Evolutionary conservation across 2,113 vertebrate genomes (phyloP), one percentile per base, ranked within the genome.

Genomic region (Fregata magnificens): DNA sequence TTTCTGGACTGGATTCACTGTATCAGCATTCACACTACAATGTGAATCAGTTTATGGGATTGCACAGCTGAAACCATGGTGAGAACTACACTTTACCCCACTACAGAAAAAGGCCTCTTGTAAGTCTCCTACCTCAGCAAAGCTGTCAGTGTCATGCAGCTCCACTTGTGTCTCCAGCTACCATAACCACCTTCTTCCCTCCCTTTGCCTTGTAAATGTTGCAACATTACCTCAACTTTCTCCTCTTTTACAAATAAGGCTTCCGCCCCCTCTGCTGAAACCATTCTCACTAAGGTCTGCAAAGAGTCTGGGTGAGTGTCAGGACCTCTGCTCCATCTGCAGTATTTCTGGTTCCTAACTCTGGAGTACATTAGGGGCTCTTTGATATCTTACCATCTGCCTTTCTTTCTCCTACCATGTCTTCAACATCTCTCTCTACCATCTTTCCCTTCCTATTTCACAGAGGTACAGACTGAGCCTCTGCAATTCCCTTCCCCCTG

Each of bases 321-420:
- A 62, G 36, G 67, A 72, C 34, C 58, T 44, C 63, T 67, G 32
- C 10, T 76, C 25, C 52, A 32, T 1, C 20, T 53, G 44, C 38
- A 49, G 19, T 14, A 38, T 42, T 65, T 40, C n/a, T 84, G 34
- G 19, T 16, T 82, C n/a, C 45, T 13, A 9, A 45, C 47, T 74
- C 79, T 62, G 42, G 61, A 36, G 45, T 31, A 34, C 7, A 6
- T 13, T 16, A 36, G 9, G 17, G 61, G 32, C 15, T 47, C 44
- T 83, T 21, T 71, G 73, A 13, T 21, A 55, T 13, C 18, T 42
- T 50, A 4, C 25, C 19, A 55, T 31, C 80, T 58, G 49, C 28
- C 34, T 69, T 40, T 21, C n/a, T 80, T 34, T 65, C 62, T 86
- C 53, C 52, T 9, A 3, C 20, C 0, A 0, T 6, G 4, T 45